These are phyloP conservation scores for Melanitta fusca DNA, from an alignment of 2,797 vertebrate species.

Conservation along the genomic window DNA sequence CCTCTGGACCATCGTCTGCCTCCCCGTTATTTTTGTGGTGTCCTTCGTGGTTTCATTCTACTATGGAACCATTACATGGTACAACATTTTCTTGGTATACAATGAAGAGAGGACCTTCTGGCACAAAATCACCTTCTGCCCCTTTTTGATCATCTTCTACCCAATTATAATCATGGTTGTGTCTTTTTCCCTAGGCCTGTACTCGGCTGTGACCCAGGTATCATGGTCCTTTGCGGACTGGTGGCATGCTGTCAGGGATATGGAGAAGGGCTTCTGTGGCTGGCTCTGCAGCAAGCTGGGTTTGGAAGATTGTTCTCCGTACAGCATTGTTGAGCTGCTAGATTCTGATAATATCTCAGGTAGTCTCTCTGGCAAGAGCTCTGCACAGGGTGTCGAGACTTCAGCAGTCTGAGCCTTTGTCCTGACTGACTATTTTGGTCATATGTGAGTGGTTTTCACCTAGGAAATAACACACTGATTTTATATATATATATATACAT, in stretches of 20 bases:
- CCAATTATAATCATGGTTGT: conserved; percentile 94
- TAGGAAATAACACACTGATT: conserved; percentile 21
- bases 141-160: conserved; percentile 97
- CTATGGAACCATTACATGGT: conserved; percentile 99
- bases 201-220: conserved; percentile 92
- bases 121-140: conserved; percentile 97
- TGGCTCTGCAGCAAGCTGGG: conserved; percentile 97
- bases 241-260: conserved; percentile 92
- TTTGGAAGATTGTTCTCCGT: conserved; percentile 96
- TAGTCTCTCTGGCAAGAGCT: conserved; percentile 88
- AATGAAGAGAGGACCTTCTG: conserved; percentile 99
- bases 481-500: background rate
- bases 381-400: conserved; percentile 88
- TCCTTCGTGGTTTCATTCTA: conserved; percentile 98
- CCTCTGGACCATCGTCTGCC: conserved; percentile 93
- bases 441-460: background rate
- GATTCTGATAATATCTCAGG: conserved; percentile 94
- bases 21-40: conserved; percentile 91
- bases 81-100: conserved; percentile 98
- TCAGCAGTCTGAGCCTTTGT: conserved; percentile 87
- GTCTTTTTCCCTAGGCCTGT: conserved; percentile 90
- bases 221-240: conserved; percentile 95
- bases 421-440: conserved; percentile 31
- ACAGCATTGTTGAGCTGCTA: conserved; percentile 95
- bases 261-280: conserved; percentile 98